A percentile compares a stretch with the other conserved stretches of the same genome.
phyloP scores from a whole-genome alignment of 2,113 vertebrate species.

The Tupaia tana region DNA sequence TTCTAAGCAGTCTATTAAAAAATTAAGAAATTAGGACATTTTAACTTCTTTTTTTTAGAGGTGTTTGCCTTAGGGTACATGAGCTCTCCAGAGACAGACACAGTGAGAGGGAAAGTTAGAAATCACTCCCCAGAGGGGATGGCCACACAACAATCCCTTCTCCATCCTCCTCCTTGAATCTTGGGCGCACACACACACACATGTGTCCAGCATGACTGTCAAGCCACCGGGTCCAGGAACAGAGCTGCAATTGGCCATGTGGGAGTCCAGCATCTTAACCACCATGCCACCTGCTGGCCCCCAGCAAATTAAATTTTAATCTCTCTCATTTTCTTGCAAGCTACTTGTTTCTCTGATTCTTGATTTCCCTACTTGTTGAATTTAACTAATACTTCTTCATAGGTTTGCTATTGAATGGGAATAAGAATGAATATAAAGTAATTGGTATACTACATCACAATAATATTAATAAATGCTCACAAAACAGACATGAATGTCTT shows the following conservation, averaged over 20 bases:
- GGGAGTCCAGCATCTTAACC: too few species aligned
- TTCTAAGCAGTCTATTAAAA: slow-evolving; percentile 23
- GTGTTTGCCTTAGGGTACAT: too few species aligned
- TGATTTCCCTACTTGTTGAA: slow-evolving; percentile 44
- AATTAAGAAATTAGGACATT: slow-evolving; percentile 54
- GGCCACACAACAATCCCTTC: too few species aligned
- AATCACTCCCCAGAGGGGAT: too few species aligned
- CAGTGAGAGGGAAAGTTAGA: too few species aligned
- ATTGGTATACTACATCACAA: background rate
- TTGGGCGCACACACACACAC: too few species aligned
- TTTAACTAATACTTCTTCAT: background rate
- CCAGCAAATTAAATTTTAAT: background rate
- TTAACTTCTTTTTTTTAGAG: background rate
- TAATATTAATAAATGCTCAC: slow-evolving; percentile 3
- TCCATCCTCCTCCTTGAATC: too few species aligned
- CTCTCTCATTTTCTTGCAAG: background rate
- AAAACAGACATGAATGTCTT: slow-evolving; percentile 38
- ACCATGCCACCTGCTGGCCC: too few species aligned
- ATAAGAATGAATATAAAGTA: slow-evolving; percentile 39
- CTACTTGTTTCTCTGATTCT: slow-evolving; percentile 13
- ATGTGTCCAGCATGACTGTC: too few species aligned
- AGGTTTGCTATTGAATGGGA: slow-evolving; percentile 46
- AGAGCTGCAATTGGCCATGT: too few species aligned
- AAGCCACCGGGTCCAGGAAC: too few species aligned
- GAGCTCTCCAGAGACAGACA: too few species aligned